Evolutionary conservation across 2,888 invertebrate genomes (phyloP).

Genomic region (Patella depressa): DNA sequence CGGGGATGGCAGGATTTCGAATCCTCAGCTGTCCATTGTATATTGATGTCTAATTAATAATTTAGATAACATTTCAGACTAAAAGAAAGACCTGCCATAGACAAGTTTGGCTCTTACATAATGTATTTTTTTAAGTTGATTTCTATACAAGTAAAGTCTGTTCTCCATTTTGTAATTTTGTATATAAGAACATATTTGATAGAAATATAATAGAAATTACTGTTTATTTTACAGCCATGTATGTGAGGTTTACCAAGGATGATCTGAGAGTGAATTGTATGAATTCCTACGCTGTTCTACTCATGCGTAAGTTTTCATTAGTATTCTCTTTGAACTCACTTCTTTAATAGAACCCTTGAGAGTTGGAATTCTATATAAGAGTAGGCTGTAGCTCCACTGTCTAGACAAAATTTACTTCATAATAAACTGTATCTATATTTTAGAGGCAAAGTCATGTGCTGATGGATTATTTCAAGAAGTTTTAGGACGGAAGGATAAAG

Average conservation of each 20-base stretch:
- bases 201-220: background rate
- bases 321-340: too few species aligned
- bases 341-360: too few species aligned
- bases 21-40: too few species aligned
- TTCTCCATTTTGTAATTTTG: background rate
- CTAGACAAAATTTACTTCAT: too few species aligned
- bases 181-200: background rate
- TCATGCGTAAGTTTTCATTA: conserved; percentile 60
- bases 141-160: background rate
- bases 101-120: too few species aligned
- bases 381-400: too few species aligned
- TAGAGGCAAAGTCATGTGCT: conserved; percentile 91
- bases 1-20: too few species aligned
- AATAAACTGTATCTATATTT: conserved; percentile 12
- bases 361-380: too few species aligned
- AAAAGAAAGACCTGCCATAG: too few species aligned
- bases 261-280: conserved; percentile 61
- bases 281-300: conserved; percentile 61
- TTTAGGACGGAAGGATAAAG: conserved; percentile 90
- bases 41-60: too few species aligned
- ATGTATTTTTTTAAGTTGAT: background rate
- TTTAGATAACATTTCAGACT: too few species aligned
- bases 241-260: conserved; percentile 61
- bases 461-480: conserved; percentile 94
- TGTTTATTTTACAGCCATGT: conserved; percentile 58